Percentiles rank a stretch among this genome's conserved stretches.
These are phyloP conservation scores for Lacanobia oleracea DNA, from an alignment of 2,888 invertebrate species.

Conservation along the genomic window DNA sequence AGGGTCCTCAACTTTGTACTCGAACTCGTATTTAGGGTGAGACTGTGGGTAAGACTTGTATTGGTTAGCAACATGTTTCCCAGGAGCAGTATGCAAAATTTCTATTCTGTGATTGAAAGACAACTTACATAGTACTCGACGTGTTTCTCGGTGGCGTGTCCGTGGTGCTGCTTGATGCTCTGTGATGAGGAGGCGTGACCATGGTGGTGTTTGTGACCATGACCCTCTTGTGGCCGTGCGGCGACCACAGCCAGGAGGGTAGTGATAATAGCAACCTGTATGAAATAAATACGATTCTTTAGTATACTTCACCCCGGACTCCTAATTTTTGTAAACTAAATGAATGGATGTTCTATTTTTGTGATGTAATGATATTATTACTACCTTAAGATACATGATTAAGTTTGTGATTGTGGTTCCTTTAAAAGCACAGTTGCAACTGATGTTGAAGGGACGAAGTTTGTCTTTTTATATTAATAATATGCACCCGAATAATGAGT, in stretches of 20 bases:
- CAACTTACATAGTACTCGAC: slow-evolving; percentile 54
- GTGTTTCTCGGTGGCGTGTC: slow-evolving; percentile 57
- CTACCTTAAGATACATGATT: slow-evolving; percentile 20
- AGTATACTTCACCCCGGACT: no score
- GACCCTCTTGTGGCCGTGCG: slow-evolving; percentile 48
- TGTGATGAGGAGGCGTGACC: slow-evolving; percentile 73
- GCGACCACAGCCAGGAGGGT: slow-evolving; percentile 35
- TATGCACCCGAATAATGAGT: background rate
- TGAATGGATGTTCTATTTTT: no score
- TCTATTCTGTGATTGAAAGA: no score
- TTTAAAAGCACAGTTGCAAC: background rate
- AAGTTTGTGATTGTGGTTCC: background rate
- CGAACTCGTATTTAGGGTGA: slow-evolving; percentile 59
- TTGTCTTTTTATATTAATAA: slow-evolving; percentile 23
- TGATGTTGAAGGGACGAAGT: background rate
- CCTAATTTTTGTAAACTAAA: background rate
- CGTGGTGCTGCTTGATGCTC: slow-evolving; percentile 19
- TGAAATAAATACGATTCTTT: background rate
- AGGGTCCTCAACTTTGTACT: background rate
- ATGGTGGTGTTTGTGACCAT: slow-evolving; percentile 64
- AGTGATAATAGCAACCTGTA: slow-evolving; percentile 18
- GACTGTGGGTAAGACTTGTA: slow-evolving; percentile 69
- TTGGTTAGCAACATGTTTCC: background rate
- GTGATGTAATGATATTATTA: no score
- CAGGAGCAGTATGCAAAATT: background rate